Evolutionary conservation across 2,113 vertebrate species (phyloP), one percentile per base, ranked within the genome.

Genomic region (Serilophus lunatus): DNA sequence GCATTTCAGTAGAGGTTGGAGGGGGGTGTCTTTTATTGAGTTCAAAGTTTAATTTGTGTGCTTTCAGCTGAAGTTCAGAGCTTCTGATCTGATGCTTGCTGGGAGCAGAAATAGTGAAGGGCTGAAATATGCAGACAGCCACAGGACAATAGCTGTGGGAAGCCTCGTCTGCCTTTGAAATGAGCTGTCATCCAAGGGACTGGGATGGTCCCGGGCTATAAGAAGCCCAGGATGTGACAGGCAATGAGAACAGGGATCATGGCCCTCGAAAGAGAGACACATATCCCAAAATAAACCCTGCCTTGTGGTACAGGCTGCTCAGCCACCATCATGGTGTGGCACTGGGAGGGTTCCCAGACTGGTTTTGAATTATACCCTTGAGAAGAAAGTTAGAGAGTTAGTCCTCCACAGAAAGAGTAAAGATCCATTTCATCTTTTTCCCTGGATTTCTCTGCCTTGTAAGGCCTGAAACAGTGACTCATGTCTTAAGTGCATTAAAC

Each of bases 81-180:
- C 95, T 82, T 88, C 84, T 78, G 88, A 25, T 78, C 64, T 64
- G 82, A 83, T 28, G 40, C 72, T 90, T 66, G 44, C 88, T 90
- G 91, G 57, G 78, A 95, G 84, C 40, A 82, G 56, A 84, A 66
- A 25, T 2, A 88, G 86, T 25, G 60, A 93, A 86, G 81, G 86
- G 89, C 92, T 93, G 76, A 97, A 94, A 53, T 84, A 97, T 97
- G 96, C 93, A 97, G 96, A 97, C 94, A 92, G 93, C 94, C 97
- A 97, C 93, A 86, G 94, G 91, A 93, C 94, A 96, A 86, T 92
- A 94, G 79, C 94, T 96, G 94, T 83, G 92, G 91, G 88, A 96
- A 95, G 92, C 77, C 47, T 61, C 18, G 93, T 93, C 95, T 95
- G 95, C 90, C 83, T 96, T 86, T 79, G 83, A 88, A 94, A 95